Evolutionary conservation across 2,113 vertebrate genomes (phyloP).

Genomic region (Alethe castanea): DNA sequence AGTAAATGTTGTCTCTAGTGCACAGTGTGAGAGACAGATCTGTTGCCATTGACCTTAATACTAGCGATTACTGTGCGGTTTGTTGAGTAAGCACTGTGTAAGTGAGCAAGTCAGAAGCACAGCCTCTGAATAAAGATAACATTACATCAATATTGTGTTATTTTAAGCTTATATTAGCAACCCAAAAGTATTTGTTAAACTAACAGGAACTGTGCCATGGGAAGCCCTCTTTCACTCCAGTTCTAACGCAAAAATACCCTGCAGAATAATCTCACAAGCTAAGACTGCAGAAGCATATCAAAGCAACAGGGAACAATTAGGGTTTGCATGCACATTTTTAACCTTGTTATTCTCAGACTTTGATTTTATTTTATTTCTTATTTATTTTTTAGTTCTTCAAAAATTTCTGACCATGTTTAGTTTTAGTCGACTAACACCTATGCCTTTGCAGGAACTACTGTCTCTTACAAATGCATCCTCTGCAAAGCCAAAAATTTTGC

Average conservation of each 20-base stretch:
- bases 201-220: background rate
- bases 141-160: background rate
- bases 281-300: background rate
- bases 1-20: background rate
- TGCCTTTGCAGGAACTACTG: background rate
- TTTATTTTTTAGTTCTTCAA: background rate
- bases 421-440: background rate
- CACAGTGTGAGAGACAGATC: background rate
- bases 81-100: constrained; percentile 15
- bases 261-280: background rate
- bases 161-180: background rate
- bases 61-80: background rate
- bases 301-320: background rate
- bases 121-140: constrained; percentile 16
- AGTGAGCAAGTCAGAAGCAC: background rate
- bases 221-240: background rate
- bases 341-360: background rate
- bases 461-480: background rate
- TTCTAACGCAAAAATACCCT: background rate
- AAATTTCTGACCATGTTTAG: background rate
- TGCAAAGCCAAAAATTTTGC: background rate
- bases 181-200: background rate
- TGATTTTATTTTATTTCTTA: background rate
- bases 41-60: constrained; percentile 5
- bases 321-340: background rate